Conservation (phyloP, 2,888 invertebrate genomes). For the Drosophila histrio region DNA sequence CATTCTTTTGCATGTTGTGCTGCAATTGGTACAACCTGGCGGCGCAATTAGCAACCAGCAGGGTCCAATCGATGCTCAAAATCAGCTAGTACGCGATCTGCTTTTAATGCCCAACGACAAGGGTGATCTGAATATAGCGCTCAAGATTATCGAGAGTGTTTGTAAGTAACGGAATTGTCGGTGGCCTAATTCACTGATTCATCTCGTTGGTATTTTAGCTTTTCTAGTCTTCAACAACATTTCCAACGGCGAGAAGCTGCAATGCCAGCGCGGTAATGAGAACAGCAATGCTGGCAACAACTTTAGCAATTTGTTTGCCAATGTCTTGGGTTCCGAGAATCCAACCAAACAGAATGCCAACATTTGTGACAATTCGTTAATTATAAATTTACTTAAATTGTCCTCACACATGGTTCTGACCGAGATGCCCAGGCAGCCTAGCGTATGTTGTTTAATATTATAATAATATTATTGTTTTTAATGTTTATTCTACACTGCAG, state of each 20-base stretch:
- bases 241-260: slow-evolving; percentile 85
- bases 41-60: slow-evolving; percentile 87
- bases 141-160: slow-evolving; percentile 90
- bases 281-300: slow-evolving; percentile 85
- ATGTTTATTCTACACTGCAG: slow-evolving; percentile 34
- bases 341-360: slow-evolving; percentile 87
- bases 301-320: slow-evolving; percentile 91
- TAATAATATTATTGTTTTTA: not conserved
- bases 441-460: slow-evolving; percentile 68
- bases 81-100: slow-evolving; percentile 88
- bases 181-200: not conserved
- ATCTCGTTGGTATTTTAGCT: slow-evolving; percentile 72
- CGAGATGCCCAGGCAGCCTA: slow-evolving; percentile 85
- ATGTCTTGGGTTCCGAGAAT: slow-evolving; percentile 87
- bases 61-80: slow-evolving; percentile 90
- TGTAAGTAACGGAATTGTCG: slow-evolving; percentile 84
- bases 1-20: slow-evolving; percentile 88
- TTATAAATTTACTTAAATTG: slow-evolving; percentile 89
- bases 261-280: slow-evolving; percentile 85
- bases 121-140: slow-evolving; percentile 89
- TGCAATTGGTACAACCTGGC: slow-evolving; percentile 89
- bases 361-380: slow-evolving; percentile 89
- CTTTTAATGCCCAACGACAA: slow-evolving; percentile 87
- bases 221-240: slow-evolving; percentile 86
- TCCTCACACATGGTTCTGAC: slow-evolving; percentile 87